Conservation (phyloP, 1,140 invertebrate species). For the Drosophila persimilis region DNA sequence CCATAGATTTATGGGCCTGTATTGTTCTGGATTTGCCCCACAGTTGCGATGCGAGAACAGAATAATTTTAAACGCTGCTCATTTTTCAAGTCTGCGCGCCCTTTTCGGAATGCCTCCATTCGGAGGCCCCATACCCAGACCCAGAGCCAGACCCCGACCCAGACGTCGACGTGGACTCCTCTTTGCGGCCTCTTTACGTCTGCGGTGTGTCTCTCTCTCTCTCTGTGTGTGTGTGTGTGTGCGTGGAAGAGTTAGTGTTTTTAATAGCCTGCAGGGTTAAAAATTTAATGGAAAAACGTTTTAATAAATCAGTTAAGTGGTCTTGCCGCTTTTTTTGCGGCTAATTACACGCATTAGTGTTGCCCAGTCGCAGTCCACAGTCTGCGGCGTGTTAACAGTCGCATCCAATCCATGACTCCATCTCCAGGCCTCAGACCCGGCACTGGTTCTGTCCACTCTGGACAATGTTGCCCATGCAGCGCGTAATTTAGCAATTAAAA, state of each 20-base stretch:
- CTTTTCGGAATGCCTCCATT: slow-evolving; percentile 26
- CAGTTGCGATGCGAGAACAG: slow-evolving; percentile 33
- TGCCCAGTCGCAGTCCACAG: slow-evolving; percentile 52
- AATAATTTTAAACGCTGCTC: slow-evolving; percentile 74
- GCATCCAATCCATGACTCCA: slow-evolving; percentile 29
- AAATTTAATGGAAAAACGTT: slow-evolving; percentile 82
- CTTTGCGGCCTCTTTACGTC: slow-evolving; percentile 61
- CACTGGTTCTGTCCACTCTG: slow-evolving; percentile 8
- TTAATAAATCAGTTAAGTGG: slow-evolving; percentile 82
- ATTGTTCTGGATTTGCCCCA: slow-evolving; percentile 19
- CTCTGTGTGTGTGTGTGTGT: slow-evolving; percentile 28
- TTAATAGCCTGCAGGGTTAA: slow-evolving; percentile 80
- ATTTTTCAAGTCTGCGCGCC: slow-evolving; percentile 67
- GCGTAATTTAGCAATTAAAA: slow-evolving; percentile 82
- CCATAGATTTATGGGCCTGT: not conserved
- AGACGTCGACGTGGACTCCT: not conserved
- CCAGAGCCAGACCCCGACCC: not conserved
- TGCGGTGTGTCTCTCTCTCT: not conserved
- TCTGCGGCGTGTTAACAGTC: slow-evolving; percentile 54
- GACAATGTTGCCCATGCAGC: slow-evolving; percentile 61
- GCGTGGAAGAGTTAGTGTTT: slow-evolving; percentile 54
- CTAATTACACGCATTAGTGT: slow-evolving; percentile 81
- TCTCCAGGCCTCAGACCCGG: slow-evolving; percentile 16
- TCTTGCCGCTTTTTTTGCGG: slow-evolving; percentile 80
- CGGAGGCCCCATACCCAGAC: no score